Evolutionary conservation across 2,797 vertebrate species (phyloP), one percentile per base, ranked within the genome.

Genomic region (Ctenopoma multispine): DNA sequence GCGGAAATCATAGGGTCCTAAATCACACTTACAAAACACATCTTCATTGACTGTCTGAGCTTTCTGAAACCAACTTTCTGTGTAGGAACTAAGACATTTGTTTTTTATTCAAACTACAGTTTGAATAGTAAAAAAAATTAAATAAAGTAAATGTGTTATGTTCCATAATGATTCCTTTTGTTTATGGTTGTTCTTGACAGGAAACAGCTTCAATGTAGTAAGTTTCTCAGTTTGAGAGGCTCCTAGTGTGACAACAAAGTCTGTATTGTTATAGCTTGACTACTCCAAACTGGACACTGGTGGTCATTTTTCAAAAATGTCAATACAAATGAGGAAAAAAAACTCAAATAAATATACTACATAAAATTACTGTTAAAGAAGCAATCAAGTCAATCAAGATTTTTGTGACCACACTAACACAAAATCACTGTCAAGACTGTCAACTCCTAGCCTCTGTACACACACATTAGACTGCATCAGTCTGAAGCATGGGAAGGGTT

Each of bases 401-500:
- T 34, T 40, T 14, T 40, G 12, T 40, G 14, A 41, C 40, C 14
- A 15, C 13, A 41, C 14, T 17, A 41, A 17, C 40, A 17, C 14
- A 41, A 5, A 1, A 17, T 41, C 40, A 17, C 40, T 41, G 5
- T 15, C 14, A 41, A 41, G 17, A 41, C 40, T 13, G 38, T 40
- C 10, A 40, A 40, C n/a, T 46, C 17, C 43, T 9, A n/a, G 17
- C 9, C n/a, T 44, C 4, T 4, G 2, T 9, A 44, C 8, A 47
- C 8, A 72, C 53, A 50, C 76, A 86, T 63, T 29, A 21, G 36
- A 65, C 65, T 75, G 55, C 76, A 86, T 63, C 34, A 21, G 36
- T 67, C 65, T 75, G 55, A 44, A 74, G 54, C 65, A 74, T 23
- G 41, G 57, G 72, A 76, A 67, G 60, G 63, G 31, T 80, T 86